Evolutionary conservation across 2,113 vertebrate genomes (phyloP), one percentile per base, ranked within the genome.

Genomic region (Ceyx melanurus): DNA sequence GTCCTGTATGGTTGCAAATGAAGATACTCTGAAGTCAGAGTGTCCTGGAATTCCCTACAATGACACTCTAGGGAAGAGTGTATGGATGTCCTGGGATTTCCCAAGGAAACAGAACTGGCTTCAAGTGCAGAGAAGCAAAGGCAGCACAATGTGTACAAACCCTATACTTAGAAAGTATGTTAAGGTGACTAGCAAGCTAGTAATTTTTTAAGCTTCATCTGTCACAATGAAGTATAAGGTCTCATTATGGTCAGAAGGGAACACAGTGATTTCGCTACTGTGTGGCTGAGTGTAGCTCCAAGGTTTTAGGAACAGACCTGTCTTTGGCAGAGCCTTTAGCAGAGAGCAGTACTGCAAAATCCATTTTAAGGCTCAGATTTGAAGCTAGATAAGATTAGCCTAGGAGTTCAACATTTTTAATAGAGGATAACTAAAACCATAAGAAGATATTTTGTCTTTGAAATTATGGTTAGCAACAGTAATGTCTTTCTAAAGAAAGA

Each of bases 21-120:
- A 71, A 77, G 28, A 64, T 57, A 23, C 16, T 50, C 46, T 85
- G 57, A 64, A 75, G 23, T 28, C 25, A 48, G 61, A 33, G 11
- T 51, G 11, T 13, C 15, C 31, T 20, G 19, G 4, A 35, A 51
- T 6, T 42, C 31, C 31, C 16, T 28, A 15, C 3, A 8, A 10
- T 2, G 6, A 25, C 0, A 0, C 4, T 40, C 17, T 4, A 26
- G 21, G 26, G 35, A 75, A n/a, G 5, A 33, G 9, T 4, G 2
- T 72, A 29, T 17, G 13, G 10, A 6, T 37, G 23, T 9, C 43
- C 11, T 31, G 19, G 10, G 15, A 37, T 53, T 79, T 79, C 46
- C 42, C 37, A 45, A 31, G 14, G 13, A 57, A 80, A 76, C 6
- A 35, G 76, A 46, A 14, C 8, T 9, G 10, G 7, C 28, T 75